Base-by-base conservation (phyloP, 2,888 invertebrate genomes). In the Clunio marinus region DNA sequence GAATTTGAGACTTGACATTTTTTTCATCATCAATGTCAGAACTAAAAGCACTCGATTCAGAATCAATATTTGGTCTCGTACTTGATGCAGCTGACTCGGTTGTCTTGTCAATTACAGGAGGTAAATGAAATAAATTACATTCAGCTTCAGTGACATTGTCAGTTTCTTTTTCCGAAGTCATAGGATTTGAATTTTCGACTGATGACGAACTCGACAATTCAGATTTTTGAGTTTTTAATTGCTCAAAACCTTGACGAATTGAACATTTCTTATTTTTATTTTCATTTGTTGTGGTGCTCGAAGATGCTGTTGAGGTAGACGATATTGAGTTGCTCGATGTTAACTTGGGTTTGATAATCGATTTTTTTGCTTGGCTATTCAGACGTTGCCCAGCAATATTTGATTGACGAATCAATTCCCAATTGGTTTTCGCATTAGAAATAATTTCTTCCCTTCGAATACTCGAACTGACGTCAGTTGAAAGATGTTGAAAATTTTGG, bases 401-500 rank as follows among this genome's bases (percentile, higher is more conserved):
- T 4, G 68, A 59, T 67, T 79, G 79, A 78, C 86, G 87, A 2
- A 91, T 78, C 60, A 91, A 77, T 76, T 92, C 91, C 91, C 91
- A 92, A 75, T 91, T 92, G n/a, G 89, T 90, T 71, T 90, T 83
- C 1, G 91, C 91, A 75, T 91, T 91, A 45, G 89, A 88, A 71
- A 92, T 92, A 2, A 91, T 87, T 77, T 91, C 89, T 76, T 91
- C 91, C n/a, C 91, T 81, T 0, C 87, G 82, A 37, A 86, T 87
- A 69, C 73, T 76, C 70, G 75, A 77, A 67, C 75, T 77, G 10
- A 83, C 82, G 72, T 85, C 84, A 57, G 81, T 80, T 45, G 83
- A 82, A 5, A 75, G 73, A 17, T 75, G 74, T 1, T 74, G 74
- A 45, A 73, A 72, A 71, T 82, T 83, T 68, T 81, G 81, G 70